phyloP scores from a whole-genome alignment of 2,113 vertebrate species.

The Lethenteron reissneri region DNA sequence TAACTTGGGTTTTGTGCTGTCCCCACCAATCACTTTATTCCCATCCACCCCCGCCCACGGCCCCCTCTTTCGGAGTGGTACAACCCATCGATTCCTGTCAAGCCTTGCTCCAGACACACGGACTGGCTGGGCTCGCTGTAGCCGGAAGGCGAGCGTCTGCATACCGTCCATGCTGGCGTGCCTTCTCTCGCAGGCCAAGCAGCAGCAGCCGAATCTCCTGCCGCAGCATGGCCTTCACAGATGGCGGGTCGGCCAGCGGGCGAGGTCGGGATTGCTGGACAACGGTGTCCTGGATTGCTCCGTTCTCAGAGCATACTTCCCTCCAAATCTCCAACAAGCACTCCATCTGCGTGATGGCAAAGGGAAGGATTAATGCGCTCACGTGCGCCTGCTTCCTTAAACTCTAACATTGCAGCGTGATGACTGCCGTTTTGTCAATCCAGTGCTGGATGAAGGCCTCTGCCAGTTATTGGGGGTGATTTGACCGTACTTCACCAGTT shows the following conservation, averaged over 20 bases:
- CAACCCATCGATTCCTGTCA: constrained; percentile 10
- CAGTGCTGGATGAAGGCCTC: too few species aligned
- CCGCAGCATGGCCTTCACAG: constrained; percentile 37
- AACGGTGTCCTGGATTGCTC: neutral
- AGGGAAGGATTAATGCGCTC: too few species aligned
- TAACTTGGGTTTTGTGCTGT: too few species aligned
- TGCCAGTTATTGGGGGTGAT: too few species aligned
- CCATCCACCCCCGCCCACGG: too few species aligned
- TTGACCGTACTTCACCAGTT: too few species aligned
- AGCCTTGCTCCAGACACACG: constrained; percentile 17
- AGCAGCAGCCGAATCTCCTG: constrained; percentile 48
- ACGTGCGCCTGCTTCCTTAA: too few species aligned
- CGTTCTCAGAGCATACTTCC: constrained; percentile 13
- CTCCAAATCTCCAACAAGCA: constrained; percentile 27
- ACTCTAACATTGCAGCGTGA: too few species aligned
- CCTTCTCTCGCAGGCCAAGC: constrained; percentile 20
- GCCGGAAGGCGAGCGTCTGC: constrained; percentile 4
- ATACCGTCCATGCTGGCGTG: constrained; percentile 18
- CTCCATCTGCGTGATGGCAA: constrained; percentile 20
- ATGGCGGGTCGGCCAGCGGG: constrained; percentile 35
- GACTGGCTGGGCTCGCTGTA: neutral
- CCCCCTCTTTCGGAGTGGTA: too few species aligned
- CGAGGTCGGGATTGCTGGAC: constrained; percentile 11
- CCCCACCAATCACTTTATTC: too few species aligned
- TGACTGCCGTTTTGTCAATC: too few species aligned